A percentile compares a stretch with the other conserved stretches of the same genome.
phyloP scores from a whole-genome alignment of 2,888 invertebrate species.

The Perithous albicinctus region DNA sequence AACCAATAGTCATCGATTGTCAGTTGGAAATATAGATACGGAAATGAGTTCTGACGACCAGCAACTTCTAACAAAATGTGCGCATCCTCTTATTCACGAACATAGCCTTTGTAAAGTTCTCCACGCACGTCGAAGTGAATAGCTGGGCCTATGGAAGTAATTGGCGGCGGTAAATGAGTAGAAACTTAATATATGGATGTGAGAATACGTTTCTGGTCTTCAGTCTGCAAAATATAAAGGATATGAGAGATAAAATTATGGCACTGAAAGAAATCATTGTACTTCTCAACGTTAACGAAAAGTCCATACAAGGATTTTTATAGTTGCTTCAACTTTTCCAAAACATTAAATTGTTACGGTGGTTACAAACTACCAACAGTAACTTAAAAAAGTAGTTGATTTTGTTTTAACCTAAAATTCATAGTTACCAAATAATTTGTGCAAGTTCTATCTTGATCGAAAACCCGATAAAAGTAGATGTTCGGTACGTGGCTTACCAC shows the following conservation, averaged over 20 bases:
- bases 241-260: too few species aligned
- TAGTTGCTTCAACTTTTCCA: too few species aligned
- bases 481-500: not conserved
- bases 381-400: too few species aligned
- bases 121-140: conserved; percentile 5
- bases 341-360: too few species aligned
- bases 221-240: not conserved
- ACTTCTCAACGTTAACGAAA: too few species aligned
- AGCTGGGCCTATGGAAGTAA: not conserved
- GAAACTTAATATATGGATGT: not conserved
- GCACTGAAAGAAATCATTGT: too few species aligned
- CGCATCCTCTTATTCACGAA: conserved; percentile 22
- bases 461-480: not conserved
- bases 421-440: too few species aligned
- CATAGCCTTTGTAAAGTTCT: conserved; percentile 6
- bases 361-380: too few species aligned
- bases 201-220: not conserved
- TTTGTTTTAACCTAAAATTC: too few species aligned
- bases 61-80: conserved; percentile 7
- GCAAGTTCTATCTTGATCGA: not conserved
- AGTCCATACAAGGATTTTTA: too few species aligned
- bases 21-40: too few species aligned
- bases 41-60: not conserved
- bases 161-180: not conserved
- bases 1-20: too few species aligned